Base-by-base conservation (phyloP, 2,888 invertebrate genomes). In the Caenorhabditis sp. region DNA sequence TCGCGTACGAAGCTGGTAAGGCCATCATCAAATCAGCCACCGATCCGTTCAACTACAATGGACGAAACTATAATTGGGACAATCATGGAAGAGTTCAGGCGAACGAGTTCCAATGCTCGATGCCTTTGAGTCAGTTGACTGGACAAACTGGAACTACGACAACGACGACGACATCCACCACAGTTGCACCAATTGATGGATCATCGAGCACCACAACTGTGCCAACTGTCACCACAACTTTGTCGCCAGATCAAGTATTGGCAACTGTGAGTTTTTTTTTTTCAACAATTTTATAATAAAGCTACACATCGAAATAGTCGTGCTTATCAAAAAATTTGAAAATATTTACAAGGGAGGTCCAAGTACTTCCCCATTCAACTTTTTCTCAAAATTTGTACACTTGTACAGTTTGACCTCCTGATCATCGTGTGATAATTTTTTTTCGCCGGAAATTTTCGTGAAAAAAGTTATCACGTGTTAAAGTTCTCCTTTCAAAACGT, bases 21-120 rank as follows among this genome's bases (percentile, higher is more conserved):
- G 84, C 85, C 7, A 84, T 85, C 58, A 82, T 85, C 64, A 63
- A 69, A 58, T 82, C 81, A 14, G 80, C 78, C 5, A 63, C 80
- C 20, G 65, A 57, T 5, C 85, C 85, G 14, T 82, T 83, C 76
- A 67, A 80, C 25, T 68, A 82, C 63, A 77, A 77, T 49, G 77
- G 77, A 27, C 68, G 78, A n/a, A 67, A 79, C 57, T 86, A 86
- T 76, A 83, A 86, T 69, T 87, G 78, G 77, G 84, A 78, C 54
- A 79, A 82, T 56, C 65, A 78, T 52, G 71, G 70, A 27, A 65
- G 59, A 58, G 65, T 68, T 2, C 12, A 59, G 21, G 38, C n/a
- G 20, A 69, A 69, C 12, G 66, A 69, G 50, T 67, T 82, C 61
- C 77, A 77, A 67, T 85, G 84, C 65, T 70, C 79, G n/a, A 82